These are phyloP conservation scores for Teinopalpus imperialis DNA, from an alignment of 2,888 invertebrate species.

Conservation along the genomic window DNA sequence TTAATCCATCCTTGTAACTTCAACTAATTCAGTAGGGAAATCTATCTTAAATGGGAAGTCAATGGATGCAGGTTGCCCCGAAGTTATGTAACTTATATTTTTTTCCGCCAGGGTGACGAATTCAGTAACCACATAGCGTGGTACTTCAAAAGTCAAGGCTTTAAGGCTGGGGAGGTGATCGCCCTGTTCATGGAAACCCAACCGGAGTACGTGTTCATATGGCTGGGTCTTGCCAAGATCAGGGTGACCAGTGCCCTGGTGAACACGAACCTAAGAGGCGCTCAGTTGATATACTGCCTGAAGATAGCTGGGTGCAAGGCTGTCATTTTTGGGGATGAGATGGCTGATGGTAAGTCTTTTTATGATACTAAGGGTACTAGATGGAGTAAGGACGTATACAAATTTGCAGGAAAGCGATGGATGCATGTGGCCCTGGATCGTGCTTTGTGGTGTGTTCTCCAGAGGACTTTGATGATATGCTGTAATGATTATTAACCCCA, in stretches of 20 bases:
- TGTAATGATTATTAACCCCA: too few species aligned
- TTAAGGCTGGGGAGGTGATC: constrained; percentile 89
- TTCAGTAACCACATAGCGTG: constrained; percentile 81
- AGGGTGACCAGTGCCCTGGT: constrained; percentile 92
- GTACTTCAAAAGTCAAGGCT: constrained; percentile 79
- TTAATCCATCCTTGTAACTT: too few species aligned
- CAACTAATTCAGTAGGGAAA: too few species aligned
- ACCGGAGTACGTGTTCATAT: constrained; percentile 92
- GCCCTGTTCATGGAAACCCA: constrained; percentile 95
- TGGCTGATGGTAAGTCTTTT: constrained; percentile 61
- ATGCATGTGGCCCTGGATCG: too few species aligned
- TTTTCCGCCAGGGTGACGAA: constrained; percentile 79
- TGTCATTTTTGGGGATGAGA: constrained; percentile 88
- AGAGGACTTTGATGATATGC: too few species aligned
- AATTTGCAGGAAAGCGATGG: too few species aligned
- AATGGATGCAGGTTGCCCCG: too few species aligned
- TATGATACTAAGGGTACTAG: too few species aligned
- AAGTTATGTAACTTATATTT: too few species aligned
- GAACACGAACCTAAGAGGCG: constrained; percentile 92
- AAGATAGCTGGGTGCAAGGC: constrained; percentile 89
- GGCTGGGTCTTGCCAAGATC: constrained; percentile 95
- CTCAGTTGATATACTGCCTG: constrained; percentile 91
- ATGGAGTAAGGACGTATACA: too few species aligned
- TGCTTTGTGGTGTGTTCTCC: too few species aligned
- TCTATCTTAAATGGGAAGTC: too few species aligned